Conservation (phyloP, 1,140 invertebrate species). For the Lasaia peninsularis region DNA sequence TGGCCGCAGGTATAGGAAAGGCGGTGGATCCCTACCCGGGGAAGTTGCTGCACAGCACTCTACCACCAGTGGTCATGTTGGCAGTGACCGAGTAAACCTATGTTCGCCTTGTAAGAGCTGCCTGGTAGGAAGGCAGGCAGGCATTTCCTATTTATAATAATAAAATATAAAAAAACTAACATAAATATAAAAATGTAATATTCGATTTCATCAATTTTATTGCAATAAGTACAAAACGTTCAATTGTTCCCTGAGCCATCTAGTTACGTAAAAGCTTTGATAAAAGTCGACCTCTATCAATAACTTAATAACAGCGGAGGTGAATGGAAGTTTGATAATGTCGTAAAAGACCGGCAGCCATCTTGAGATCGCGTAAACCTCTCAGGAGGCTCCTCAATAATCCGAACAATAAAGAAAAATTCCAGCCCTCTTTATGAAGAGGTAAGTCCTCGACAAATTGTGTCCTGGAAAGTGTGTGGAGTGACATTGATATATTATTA, state of each 20-base stretch:
- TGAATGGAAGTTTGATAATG: conserved; percentile 68
- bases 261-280: conserved; percentile 27
- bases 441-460: conserved; percentile 75
- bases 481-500: conserved; percentile 24
- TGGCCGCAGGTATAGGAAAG: too few relatives aligned
- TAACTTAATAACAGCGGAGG: conserved; percentile 69
- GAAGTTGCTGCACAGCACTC: too few relatives aligned
- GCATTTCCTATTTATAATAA: too few relatives aligned
- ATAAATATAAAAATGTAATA: too few relatives aligned
- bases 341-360: conserved; percentile 68
- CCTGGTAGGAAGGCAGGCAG: too few relatives aligned
- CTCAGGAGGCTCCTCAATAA: conserved; percentile 65
- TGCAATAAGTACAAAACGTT: conserved; percentile 7
- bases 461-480: conserved; percentile 38
- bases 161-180: too few relatives aligned
- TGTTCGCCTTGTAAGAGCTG: too few relatives aligned
- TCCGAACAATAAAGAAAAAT: conserved; percentile 76
- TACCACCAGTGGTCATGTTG: too few relatives aligned
- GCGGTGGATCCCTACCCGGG: too few relatives aligned
- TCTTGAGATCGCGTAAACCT: conserved; percentile 71
- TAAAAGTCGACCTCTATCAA: conserved; percentile 35
- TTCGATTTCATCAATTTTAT: neutral
- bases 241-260: conserved; percentile 20
- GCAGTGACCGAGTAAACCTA: too few relatives aligned
- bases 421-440: conserved; percentile 74